Base-by-base conservation (phyloP, 2,797 vertebrate genomes). In the Microcaecilia unicolor region DNA sequence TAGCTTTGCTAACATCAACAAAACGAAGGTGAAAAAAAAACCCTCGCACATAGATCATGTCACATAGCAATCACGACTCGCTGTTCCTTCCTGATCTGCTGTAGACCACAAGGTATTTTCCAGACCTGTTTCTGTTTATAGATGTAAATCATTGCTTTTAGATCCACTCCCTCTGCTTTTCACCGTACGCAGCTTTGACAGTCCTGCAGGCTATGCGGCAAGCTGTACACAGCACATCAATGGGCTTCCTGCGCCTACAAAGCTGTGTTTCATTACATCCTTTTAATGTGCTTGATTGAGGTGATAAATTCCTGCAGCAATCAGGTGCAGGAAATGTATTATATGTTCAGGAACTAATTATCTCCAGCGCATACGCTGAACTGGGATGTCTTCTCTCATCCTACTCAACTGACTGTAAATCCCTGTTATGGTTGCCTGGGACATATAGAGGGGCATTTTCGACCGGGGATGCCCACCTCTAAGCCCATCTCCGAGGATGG, bases 241-340 rank as follows among this genome's bases (percentile, higher is more conserved):
- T 6, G 18, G 14, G 5, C 19, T 42, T 32, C 32, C 41, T 19
- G 10, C 22, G 18, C 14, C 24, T 12, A 2, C 13, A 2, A 2
- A 1, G 0, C 34, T 23, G 0, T 30, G 27, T 37, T 50, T 71
- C 47, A 46, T 34, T 33, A 34, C 28, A 21, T 7, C 12, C 23
- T 33, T 61, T 49, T 37, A 13, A 11, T 36, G 8, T 2, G 5
- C 18, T 6, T 8, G 6, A 11, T 15, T 25, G 27, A 27, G 28
- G 18, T 22, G 28, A 51, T 48, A 59, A 44, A 57, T 51, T 35
- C 40, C 23, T 43, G 15, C 29, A 6, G 28, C 17, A 34, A 14
- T 46, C 33, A 2, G 2, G n/a, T 3, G 12, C 37, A 25, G 8
- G 38, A 21, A 48, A 55, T 37, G 3, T 37, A 7, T 35, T 25